A percentile compares a stretch with the other conserved stretches of the same genome.
Evolutionary conservation across 2,797 vertebrate genomes (phyloP).

Genomic region (Serranus cabrilla): DNA sequence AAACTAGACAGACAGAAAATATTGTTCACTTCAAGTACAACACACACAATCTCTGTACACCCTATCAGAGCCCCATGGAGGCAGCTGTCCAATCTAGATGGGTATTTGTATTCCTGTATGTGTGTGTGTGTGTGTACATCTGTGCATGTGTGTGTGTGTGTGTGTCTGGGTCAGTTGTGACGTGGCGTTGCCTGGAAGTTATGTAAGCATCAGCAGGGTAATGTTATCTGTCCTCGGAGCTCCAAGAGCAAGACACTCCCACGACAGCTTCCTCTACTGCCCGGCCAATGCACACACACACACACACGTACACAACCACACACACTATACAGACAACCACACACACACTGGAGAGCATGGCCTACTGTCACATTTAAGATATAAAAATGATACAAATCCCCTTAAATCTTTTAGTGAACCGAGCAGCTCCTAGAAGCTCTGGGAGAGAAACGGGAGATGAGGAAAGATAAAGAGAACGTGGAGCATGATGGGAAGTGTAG

Average conservation of each 20-base stretch:
- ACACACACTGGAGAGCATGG: slow-evolving; percentile 20
- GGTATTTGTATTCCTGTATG: slow-evolving; percentile 30
- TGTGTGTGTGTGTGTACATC: slow-evolving; percentile 5
- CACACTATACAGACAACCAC: slow-evolving; percentile 12
- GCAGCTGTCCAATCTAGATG: slow-evolving; percentile 47
- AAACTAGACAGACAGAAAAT: slow-evolving; percentile 8
- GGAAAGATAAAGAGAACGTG: not conserved
- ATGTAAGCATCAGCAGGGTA: slow-evolving; percentile 79
- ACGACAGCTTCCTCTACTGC: slow-evolving; percentile 73
- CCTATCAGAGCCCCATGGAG: slow-evolving; percentile 28
- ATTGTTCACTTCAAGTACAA: not conserved
- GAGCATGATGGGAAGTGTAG: slow-evolving; percentile 28
- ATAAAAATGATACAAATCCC: slow-evolving; percentile 50
- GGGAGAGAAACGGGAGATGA: not conserved
- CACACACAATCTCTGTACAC: slow-evolving; percentile 6
- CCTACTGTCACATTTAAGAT: slow-evolving; percentile 36
- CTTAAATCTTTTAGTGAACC: slow-evolving; percentile 16
- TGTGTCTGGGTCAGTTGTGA: slow-evolving; percentile 73
- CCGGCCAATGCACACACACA: slow-evolving; percentile 42
- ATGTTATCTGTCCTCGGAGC: slow-evolving; percentile 80
- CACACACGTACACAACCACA: slow-evolving; percentile 29
- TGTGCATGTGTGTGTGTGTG: slow-evolving; percentile 22
- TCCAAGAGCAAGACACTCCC: slow-evolving; percentile 71
- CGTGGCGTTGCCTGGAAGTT: slow-evolving; percentile 81
- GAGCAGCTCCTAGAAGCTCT: slow-evolving; percentile 14